phyloP scores from a whole-genome alignment of 2,113 vertebrate genomes.

The Alethe castanea region DNA sequence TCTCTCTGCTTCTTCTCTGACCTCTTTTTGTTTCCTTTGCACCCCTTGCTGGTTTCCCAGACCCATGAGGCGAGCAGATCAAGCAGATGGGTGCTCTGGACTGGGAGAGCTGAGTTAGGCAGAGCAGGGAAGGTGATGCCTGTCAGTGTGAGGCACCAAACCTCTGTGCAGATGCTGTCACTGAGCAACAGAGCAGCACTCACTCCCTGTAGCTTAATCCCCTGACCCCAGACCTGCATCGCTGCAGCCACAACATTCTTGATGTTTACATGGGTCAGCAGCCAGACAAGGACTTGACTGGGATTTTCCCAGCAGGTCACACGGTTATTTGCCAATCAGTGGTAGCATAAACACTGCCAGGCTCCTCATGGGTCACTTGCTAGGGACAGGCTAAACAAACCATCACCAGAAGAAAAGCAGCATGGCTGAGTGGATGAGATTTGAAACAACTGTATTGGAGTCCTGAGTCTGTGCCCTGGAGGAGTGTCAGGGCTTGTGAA shows the following conservation, averaged over 20 bases:
- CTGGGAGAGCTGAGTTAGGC: background rate
- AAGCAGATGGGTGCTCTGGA: background rate
- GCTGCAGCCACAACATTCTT: background rate
- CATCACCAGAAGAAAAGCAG: conserved; percentile 34
- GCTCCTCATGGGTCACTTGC: conserved; percentile 47
- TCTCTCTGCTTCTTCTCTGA: background rate
- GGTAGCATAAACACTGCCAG: conserved; percentile 10
- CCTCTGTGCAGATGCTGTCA: background rate
- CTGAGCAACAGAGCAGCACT: background rate
- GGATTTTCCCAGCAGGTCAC: conserved; percentile 40
- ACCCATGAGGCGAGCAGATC: background rate
- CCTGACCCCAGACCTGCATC: conserved; percentile 30
- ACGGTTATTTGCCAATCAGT: background rate
- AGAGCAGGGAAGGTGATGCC: background rate
- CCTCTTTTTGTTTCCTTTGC: background rate
- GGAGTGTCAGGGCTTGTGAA: background rate
- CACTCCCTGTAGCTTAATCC: background rate
- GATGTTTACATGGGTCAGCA: conserved; percentile 37
- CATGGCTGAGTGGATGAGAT: conserved; percentile 2
- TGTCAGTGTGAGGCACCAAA: background rate
- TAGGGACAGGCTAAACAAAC: conserved; percentile 57
- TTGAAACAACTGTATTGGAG: background rate
- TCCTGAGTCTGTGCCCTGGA: background rate
- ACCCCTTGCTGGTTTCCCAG: background rate
- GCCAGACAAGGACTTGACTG: conserved; percentile 39